Evolutionary conservation across 1,140 invertebrate species (phyloP).

Genomic region (Drosophila chauvacae): DNA sequence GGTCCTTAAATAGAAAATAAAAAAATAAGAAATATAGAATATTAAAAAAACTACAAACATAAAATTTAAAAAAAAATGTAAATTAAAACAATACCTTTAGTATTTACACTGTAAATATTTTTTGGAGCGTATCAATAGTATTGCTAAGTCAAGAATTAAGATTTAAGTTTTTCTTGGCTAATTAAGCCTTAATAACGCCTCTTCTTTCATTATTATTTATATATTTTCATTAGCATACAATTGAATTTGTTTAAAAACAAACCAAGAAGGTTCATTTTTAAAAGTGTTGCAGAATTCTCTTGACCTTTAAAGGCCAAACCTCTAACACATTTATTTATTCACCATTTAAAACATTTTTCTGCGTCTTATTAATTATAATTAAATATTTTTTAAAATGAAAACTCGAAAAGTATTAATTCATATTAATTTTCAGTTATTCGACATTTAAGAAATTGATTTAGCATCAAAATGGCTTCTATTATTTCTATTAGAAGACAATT

Average conservation of each 20-base stretch:
- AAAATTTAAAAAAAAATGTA: neutral
- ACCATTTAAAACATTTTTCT: neutral
- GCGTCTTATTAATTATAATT: neutral
- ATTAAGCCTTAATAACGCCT: neutral
- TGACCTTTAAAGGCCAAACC: conserved; percentile 1
- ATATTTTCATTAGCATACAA: neutral
- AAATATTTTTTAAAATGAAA: neutral
- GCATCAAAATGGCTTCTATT: too few relatives aligned
- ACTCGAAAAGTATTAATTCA: neutral
- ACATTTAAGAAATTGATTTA: too few relatives aligned
- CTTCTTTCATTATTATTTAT: neutral
- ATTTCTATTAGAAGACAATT: too few relatives aligned
- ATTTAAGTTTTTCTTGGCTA: too few relatives aligned
- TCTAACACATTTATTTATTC: neutral
- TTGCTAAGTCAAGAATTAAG: too few relatives aligned
- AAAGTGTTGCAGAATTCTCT: neutral
- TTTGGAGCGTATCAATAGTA: too few relatives aligned
- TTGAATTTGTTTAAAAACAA: neutral
- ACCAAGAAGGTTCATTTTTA: neutral
- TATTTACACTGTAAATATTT: too few relatives aligned
- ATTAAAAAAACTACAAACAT: too few relatives aligned
- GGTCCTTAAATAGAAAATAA: neutral
- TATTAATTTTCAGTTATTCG: too few relatives aligned
- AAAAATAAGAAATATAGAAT: too few relatives aligned
- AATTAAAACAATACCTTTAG: neutral